A percentile compares a stretch with the other conserved stretches of the same genome.
These are phyloP conservation scores for Brachionus manjavacas DNA, from an alignment of 1,140 invertebrate genomes.

Conservation along the genomic window DNA sequence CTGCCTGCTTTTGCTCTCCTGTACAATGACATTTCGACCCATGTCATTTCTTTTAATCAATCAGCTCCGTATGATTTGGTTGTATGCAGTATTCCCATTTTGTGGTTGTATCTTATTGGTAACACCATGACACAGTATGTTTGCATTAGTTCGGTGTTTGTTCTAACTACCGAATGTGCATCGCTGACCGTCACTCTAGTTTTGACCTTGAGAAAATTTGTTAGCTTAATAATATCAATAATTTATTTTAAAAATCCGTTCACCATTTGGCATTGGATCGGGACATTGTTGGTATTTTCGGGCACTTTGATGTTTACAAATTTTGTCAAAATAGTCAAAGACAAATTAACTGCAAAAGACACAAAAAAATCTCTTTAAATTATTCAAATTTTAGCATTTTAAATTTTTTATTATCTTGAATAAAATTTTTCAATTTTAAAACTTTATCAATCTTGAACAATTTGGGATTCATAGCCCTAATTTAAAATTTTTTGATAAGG, in stretches of 20 bases:
- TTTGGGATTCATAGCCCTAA: constrained; percentile 20
- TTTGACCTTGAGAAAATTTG: constrained; percentile 88
- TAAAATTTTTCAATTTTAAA: not conserved
- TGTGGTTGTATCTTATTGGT: constrained; percentile 73
- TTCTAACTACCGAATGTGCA: constrained; percentile 83
- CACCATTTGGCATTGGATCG: constrained; percentile 83
- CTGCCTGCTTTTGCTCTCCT: constrained; percentile 77
- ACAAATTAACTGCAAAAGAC: not conserved
- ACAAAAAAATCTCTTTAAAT: not conserved
- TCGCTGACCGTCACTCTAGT: constrained; percentile 91
- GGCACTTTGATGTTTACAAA: constrained; percentile 83
- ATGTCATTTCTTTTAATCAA: constrained; percentile 59
- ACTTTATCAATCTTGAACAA: not conserved
- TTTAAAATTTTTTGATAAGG: not conserved
- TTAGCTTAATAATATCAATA: constrained; percentile 88
- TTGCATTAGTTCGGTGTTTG: constrained; percentile 89
- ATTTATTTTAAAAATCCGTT: constrained; percentile 91
- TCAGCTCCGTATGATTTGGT: constrained; percentile 48
- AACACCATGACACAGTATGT: constrained; percentile 88
- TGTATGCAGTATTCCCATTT: constrained; percentile 63
- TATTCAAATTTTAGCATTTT: not conserved
- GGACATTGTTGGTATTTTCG: constrained; percentile 80
- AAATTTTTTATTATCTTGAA: not conserved
- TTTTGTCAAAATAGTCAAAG: not conserved
- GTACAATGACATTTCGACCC: constrained; percentile 68